These are phyloP conservation scores for Camptogramma bilineatum DNA, from an alignment of 2,888 invertebrate species.

Conservation along the genomic window DNA sequence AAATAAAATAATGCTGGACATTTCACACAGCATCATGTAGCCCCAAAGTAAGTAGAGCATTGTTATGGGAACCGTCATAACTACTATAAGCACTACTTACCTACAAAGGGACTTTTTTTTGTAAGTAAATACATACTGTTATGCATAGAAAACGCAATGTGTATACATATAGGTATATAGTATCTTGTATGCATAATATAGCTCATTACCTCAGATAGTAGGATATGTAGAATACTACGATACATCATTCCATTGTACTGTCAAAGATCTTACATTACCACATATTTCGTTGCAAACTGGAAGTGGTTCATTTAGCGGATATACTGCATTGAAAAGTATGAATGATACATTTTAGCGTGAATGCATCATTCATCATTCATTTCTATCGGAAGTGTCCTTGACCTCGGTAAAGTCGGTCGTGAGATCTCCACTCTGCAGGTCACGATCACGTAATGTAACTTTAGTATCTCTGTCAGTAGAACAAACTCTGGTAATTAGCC, in stretches of 20 bases:
- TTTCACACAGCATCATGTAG: too few relatives aligned
- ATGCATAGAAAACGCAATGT: too few relatives aligned
- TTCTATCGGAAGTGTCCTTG: constrained; percentile 56
- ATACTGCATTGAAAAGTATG: background rate
- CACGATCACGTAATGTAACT: constrained; percentile 51
- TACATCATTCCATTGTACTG: constrained; percentile 25
- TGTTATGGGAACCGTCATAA: too few relatives aligned
- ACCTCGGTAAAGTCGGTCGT: constrained; percentile 57
- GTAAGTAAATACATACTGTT: too few relatives aligned
- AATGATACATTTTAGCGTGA: background rate
- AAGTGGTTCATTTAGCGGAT: background rate
- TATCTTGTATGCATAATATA: background rate
- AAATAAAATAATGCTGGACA: too few relatives aligned
- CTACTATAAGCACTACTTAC: too few relatives aligned
- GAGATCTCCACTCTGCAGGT: constrained; percentile 48
- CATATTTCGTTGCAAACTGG: background rate
- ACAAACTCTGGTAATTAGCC: constrained; percentile 13
- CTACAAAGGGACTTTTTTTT: too few relatives aligned
- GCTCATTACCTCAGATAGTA: background rate
- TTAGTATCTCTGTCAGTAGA: constrained; percentile 40
- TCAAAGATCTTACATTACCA: constrained; percentile 5
- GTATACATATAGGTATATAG: too few relatives aligned
- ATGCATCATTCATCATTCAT: constrained; percentile 17
- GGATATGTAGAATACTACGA: background rate
- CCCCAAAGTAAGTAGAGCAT: too few relatives aligned